Evolutionary conservation across 2,888 invertebrate species (phyloP).

Genomic region (Cosmopolites sordidus): DNA sequence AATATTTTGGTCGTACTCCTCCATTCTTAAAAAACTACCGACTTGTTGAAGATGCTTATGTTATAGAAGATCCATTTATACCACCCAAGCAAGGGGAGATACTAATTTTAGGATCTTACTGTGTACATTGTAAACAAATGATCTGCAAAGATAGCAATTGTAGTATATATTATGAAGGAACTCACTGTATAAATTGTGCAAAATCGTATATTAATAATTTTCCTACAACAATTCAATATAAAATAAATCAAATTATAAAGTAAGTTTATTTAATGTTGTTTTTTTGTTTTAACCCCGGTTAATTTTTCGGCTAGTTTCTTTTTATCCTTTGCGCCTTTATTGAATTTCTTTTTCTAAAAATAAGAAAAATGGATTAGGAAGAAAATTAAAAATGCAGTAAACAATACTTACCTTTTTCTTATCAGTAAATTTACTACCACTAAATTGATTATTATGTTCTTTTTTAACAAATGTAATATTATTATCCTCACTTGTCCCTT

Average conservation of each 20-base stretch:
- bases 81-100: conserved; percentile 71
- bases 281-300: conserved; percentile 13
- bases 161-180: conserved; percentile 72
- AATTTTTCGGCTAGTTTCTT: conserved; percentile 35
- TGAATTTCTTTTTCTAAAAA: conserved; percentile 38
- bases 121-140: conserved; percentile 61
- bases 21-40: conserved; percentile 66
- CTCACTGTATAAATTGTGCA: conserved; percentile 72
- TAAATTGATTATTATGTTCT: conserved; percentile 14
- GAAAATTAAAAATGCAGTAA: no score
- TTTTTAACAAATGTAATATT: conserved; percentile 1
- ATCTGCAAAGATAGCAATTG: conserved; percentile 73
- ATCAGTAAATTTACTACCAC: conserved; percentile 30
- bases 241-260: conserved; percentile 50
- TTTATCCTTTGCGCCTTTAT: conserved; percentile 35
- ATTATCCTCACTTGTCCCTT: not conserved
- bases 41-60: conserved; percentile 69
- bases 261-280: conserved; percentile 7
- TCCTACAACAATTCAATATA: conserved; percentile 65
- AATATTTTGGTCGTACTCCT: conserved; percentile 72
- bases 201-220: conserved; percentile 55
- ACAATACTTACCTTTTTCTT: conserved; percentile 29
- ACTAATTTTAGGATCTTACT: conserved; percentile 72
- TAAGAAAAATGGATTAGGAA: not conserved
- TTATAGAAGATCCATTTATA: conserved; percentile 83